Evolutionary conservation across 2,888 invertebrate species (phyloP).

Genomic region (Leptinotarsa rubiginosa): DNA sequence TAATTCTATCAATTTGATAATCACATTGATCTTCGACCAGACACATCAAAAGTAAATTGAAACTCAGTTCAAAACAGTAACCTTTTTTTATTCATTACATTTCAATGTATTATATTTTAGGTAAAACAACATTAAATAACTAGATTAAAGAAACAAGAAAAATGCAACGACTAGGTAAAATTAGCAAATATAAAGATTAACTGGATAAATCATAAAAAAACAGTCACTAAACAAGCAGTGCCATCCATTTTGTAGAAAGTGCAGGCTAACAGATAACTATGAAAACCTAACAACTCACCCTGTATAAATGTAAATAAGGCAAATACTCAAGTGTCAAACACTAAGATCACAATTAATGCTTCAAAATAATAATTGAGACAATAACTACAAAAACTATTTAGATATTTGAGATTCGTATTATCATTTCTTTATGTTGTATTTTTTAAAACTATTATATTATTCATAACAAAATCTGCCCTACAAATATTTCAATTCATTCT

Average conservation of each 20-base stretch:
- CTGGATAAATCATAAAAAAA: slow-evolving; percentile 3
- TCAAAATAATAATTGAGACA: slow-evolving; percentile 11
- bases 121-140: not conserved
- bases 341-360: slow-evolving; percentile 10
- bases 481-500: slow-evolving; percentile 6
- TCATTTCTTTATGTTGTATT: not conserved
- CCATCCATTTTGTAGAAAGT: not conserved
- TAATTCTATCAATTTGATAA: no score
- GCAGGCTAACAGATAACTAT: not conserved
- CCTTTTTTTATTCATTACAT: slow-evolving; percentile 5
- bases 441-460: slow-evolving; percentile 10
- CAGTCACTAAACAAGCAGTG: slow-evolving; percentile 8
- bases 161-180: slow-evolving; percentile 4
- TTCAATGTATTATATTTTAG: slow-evolving; percentile 5
- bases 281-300: not conserved
- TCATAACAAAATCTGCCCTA: not conserved
- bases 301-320: not conserved
- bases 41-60: not conserved
- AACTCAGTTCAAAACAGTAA: not conserved
- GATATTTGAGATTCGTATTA: not conserved
- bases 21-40: not conserved
- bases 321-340: not conserved
- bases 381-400: not conserved
- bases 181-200: not conserved
- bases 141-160: slow-evolving; percentile 6